A percentile compares a stretch with the other conserved stretches of the same genome.
Evolutionary conservation across 2,888 invertebrate genomes (phyloP).

Genomic region (Pammene fasciana): DNA sequence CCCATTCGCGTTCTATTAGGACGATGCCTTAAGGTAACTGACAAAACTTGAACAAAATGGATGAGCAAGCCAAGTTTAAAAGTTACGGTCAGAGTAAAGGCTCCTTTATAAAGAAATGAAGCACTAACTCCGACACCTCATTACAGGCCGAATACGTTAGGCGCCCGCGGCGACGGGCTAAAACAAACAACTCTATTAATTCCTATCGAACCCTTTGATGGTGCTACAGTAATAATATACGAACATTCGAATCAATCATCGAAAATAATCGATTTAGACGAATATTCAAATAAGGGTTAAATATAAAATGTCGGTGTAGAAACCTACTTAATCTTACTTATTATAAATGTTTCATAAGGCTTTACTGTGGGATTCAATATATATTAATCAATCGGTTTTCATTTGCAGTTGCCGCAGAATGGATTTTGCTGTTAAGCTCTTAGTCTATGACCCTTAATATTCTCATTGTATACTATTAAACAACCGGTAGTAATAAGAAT

Average conservation of each 20-base stretch:
- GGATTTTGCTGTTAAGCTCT: too few relatives aligned
- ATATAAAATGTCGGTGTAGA: slow-evolving; percentile 52
- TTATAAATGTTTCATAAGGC: neutral
- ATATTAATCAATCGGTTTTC: neutral
- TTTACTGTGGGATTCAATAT: neutral
- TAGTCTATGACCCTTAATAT: too few relatives aligned
- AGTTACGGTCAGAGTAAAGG: slow-evolving; percentile 45
- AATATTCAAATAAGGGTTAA: slow-evolving; percentile 64
- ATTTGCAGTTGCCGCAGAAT: neutral
- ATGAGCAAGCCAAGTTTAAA: neutral
- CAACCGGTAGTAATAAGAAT: too few relatives aligned
- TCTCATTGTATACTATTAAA: too few relatives aligned
- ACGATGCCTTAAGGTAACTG: too few relatives aligned
- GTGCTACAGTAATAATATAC: slow-evolving; percentile 61
- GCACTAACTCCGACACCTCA: slow-evolving; percentile 70
- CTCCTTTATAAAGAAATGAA: slow-evolving; percentile 59
- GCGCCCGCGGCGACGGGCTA: slow-evolving; percentile 72
- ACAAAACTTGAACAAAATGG: too few relatives aligned
- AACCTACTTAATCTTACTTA: neutral
- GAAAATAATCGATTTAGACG: slow-evolving; percentile 66
- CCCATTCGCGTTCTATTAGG: too few relatives aligned
- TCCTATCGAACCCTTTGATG: slow-evolving; percentile 59
- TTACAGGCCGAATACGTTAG: slow-evolving; percentile 64
- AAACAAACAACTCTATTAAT: slow-evolving; percentile 82
- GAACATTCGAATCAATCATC: slow-evolving; percentile 73